These are phyloP conservation scores for Bos indicus DNA, from an alignment of 2,113 vertebrate genomes.

Conservation along the genomic window DNA sequence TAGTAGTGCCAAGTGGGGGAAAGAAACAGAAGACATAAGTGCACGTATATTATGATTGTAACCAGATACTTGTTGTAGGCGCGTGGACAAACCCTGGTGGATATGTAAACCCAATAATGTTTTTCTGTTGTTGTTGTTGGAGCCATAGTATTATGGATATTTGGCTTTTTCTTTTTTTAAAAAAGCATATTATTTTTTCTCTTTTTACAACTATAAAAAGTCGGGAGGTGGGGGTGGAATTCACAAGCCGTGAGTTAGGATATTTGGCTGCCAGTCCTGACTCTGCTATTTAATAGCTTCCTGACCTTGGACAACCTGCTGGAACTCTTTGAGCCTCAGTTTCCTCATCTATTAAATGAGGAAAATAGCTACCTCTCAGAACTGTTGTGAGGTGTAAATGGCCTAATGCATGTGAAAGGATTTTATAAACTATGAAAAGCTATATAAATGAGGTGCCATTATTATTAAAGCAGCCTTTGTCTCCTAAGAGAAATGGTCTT, in stretches of 20 bases:
- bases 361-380: constrained; percentile 64
- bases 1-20: neutral
- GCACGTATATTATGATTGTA: neutral
- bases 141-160: neutral
- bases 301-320: constrained; percentile 38
- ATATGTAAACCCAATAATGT: neutral
- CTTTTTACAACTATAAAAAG: neutral
- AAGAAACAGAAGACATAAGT: neutral
- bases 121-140: neutral
- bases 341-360: constrained; percentile 61
- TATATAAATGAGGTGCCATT: constrained; percentile 28
- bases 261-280: neutral
- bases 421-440: constrained; percentile 66
- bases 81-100: neutral
- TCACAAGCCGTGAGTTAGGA: constrained; percentile 7
- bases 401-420: constrained; percentile 66
- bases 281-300: constrained; percentile 25
- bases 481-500: constrained; percentile 37
- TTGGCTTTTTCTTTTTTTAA: neutral
- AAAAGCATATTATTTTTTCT: constrained; percentile 15
- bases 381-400: constrained; percentile 46
- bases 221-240: neutral
- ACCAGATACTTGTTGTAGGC: neutral
- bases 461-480: constrained; percentile 32
- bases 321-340: constrained; percentile 61